Evolutionary conservation across 2,797 vertebrate species (phyloP).

Genomic region (Apogon hyalosoma): DNA sequence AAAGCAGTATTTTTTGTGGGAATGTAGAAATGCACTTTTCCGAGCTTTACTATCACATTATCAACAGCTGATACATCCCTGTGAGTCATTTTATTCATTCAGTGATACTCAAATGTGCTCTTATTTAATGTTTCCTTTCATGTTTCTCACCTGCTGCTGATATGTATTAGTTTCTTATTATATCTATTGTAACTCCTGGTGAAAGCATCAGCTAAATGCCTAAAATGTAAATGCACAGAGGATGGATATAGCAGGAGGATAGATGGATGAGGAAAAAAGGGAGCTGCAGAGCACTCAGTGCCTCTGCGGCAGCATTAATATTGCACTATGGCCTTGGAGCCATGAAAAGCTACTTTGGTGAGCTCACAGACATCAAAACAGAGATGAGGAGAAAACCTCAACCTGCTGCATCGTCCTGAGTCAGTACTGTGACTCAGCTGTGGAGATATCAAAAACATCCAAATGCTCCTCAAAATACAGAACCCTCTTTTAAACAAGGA

Average conservation of each 20-base stretch:
- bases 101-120: too few species aligned
- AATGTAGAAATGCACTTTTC: too few species aligned
- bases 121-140: neutral
- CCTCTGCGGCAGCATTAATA: slow-evolving; percentile 79
- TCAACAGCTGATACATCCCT: too few species aligned
- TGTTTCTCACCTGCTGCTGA: neutral
- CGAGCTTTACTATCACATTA: too few species aligned
- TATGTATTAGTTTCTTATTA: neutral
- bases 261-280: slow-evolving; percentile 13
- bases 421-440: slow-evolving; percentile 37
- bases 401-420: slow-evolving; percentile 24
- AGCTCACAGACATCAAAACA: slow-evolving; percentile 60
- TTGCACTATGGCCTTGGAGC: slow-evolving; percentile 70
- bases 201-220: neutral
- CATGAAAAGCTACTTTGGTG: slow-evolving; percentile 66
- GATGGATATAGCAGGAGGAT: neutral
- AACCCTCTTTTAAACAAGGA: neutral
- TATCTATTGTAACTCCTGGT: neutral
- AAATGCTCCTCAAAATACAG: neutral
- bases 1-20: too few species aligned
- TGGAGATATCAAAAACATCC: neutral
- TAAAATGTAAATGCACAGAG: slow-evolving; percentile 13
- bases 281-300: slow-evolving; percentile 48
- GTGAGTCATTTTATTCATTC: too few species aligned
- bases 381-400: slow-evolving; percentile 34